Conservation (phyloP, 1,140 invertebrate species). For the Calliphora vicina region DNA sequence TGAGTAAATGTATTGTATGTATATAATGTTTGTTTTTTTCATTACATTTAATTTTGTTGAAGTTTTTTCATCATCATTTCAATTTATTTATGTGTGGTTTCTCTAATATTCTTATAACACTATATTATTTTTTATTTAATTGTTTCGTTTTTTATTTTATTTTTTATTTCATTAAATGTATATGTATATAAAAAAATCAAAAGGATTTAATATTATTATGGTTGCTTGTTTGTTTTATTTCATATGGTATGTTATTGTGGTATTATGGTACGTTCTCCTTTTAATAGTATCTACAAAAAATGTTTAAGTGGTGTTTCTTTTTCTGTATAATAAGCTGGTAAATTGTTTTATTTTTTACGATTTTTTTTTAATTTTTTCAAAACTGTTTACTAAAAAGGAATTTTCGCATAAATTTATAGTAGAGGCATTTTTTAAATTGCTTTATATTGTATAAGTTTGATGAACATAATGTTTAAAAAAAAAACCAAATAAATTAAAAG, state of each 20-base stretch:
- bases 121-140: background rate
- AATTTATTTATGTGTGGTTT: background rate
- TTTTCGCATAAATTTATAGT: background rate
- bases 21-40: no score
- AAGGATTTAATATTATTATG: conserved; percentile 1
- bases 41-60: background rate
- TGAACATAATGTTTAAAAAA: background rate
- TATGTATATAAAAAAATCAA: conserved; percentile 1
- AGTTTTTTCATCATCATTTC: background rate
- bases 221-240: background rate
- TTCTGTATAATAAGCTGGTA: background rate
- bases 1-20: background rate
- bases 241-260: background rate
- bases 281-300: conserved; percentile 27
- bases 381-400: background rate
- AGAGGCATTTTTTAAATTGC: conserved; percentile 8
- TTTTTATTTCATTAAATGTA: background rate
- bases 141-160: background rate
- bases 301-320: conserved; percentile 1
- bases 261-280: background rate
- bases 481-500: background rate
- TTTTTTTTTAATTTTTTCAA: background rate
- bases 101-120: background rate
- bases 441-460: background rate
- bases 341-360: background rate